Evolutionary conservation across 2,113 vertebrate species (phyloP), one percentile per base, ranked within the genome.

Genomic region (Sapayoa aenigma): DNA sequence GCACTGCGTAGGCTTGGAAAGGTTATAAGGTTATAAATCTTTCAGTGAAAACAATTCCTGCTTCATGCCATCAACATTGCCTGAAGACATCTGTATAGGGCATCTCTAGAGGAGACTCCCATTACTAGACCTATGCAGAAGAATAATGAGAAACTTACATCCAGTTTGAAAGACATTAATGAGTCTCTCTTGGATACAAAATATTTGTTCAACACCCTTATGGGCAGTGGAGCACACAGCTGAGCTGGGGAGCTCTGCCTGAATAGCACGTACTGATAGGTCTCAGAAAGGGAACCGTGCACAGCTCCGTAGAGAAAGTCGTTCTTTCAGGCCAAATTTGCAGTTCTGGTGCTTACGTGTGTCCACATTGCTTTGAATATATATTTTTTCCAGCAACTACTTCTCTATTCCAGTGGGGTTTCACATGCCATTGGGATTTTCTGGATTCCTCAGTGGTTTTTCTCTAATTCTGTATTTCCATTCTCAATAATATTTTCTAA

Each of bases 141-240:
- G 96, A 92, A 93, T 92, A 97, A 96, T 90, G 83, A 95, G 90
- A 84, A 96, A 79, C 92, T 92, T 90, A 72, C 66, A 94, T 89
- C 83, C 59, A 21, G 75, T 94, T 92, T 90, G 90, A 96, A 97
- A 95, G 90, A 68, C 93, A 69, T 96, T 92, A 96, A 96, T 92
- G 92, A 96, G 92, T 76, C 96, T 93, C 94, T 94, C 92, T 81
- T 92, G 94, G 86, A 96, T 90, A 93, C 41, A 92, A 94, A 95
- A 89, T 95, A 95, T 89, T 96, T 95, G 92, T 62, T 87, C 92
- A 94, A 90, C 92, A 92, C 94, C 90, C 94, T 95, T 96, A 92
- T 87, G 96, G 93, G 88, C 69, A 88, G 82, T 82, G 83, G 16
- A 93, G 44, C 44, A 24, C 69, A 89, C n/a, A 90, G 69, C 49